Conservation (phyloP, 1,140 invertebrate species). For the Drosophila mojavensis region DNA sequence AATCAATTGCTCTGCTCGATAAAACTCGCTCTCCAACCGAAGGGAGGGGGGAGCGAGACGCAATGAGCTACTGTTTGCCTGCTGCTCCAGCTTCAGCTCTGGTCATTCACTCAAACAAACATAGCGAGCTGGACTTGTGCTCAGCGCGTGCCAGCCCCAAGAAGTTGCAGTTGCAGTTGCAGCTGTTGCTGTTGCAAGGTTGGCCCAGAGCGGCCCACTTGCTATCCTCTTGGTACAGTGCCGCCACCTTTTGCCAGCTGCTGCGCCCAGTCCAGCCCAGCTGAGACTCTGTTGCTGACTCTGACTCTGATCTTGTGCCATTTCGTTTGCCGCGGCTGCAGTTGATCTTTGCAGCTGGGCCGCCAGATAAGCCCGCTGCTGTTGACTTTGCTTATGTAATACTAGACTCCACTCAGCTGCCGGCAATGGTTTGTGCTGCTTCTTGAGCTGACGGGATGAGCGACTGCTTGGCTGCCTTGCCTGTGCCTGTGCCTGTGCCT, state of each 20-base stretch:
- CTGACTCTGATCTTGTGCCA: conserved; percentile 33
- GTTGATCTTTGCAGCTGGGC: conserved; percentile 64
- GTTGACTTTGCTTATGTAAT: conserved; percentile 75
- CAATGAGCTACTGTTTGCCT: conserved; percentile 66
- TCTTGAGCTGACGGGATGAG: conserved; percentile 16
- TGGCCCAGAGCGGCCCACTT: conserved; percentile 31
- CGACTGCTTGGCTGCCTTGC: conserved; percentile 26
- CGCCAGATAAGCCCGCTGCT: conserved; percentile 70
- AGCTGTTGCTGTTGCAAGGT: conserved; percentile 1
- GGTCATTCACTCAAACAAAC: conserved; percentile 14
- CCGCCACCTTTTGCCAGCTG: conserved; percentile 77
- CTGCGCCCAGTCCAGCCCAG: conserved; percentile 29
- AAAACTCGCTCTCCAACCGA: background rate
- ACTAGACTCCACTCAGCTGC: conserved; percentile 61
- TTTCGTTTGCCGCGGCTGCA: conserved; percentile 18
- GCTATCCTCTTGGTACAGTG: conserved; percentile 64
- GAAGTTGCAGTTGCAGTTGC: conserved; percentile 22
- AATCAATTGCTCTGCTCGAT: conserved; percentile 64
- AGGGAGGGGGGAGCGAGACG: background rate
- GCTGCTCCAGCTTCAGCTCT: conserved; percentile 8
- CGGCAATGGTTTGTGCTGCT: conserved; percentile 36
- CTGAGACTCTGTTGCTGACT: background rate
- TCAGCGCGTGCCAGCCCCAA: conserved; percentile 60
- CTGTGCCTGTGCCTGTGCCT: too few species aligned
- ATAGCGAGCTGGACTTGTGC: conserved; percentile 28